Evolutionary conservation across 2,113 vertebrate genomes (phyloP).

Genomic region (Ondatra zibethicus): DNA sequence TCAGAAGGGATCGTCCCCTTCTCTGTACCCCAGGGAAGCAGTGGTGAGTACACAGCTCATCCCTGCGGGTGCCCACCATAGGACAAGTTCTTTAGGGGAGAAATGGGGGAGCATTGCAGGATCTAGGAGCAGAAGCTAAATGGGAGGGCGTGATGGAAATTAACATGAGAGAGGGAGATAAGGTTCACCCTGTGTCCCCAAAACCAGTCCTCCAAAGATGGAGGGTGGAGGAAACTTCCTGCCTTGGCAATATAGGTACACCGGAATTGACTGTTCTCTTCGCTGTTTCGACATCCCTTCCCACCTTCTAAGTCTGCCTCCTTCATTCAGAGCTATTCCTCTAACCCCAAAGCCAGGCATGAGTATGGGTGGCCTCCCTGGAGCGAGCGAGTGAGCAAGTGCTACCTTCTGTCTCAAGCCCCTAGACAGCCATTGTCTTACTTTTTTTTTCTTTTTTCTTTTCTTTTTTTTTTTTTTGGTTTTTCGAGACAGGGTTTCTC

Average conservation of each 20-base stretch:
- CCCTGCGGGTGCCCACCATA: not conserved
- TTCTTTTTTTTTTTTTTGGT: no score
- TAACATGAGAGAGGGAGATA: not conserved
- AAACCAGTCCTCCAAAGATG: not conserved
- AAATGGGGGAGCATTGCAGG: not conserved
- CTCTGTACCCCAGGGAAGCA: not conserved
- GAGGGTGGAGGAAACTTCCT: not conserved
- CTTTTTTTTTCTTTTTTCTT: no score
- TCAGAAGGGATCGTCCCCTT: not conserved
- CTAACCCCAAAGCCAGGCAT: not conserved
- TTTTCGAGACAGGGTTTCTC: no score
- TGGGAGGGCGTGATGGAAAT: not conserved
- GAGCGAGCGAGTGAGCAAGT: no score
- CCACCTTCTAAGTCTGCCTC: conserved; percentile 33
- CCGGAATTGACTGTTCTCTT: conserved; percentile 62
- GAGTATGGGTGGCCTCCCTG: not conserved
- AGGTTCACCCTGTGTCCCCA: not conserved
- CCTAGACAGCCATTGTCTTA: not conserved
- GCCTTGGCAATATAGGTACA: not conserved
- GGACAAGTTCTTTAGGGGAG: not conserved
- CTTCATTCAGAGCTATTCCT: conserved; percentile 65
- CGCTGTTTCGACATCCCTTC: conserved; percentile 76
- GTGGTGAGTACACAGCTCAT: not conserved
- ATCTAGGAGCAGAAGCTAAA: not conserved
- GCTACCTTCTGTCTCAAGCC: not conserved